Percentiles rank a stretch among this genome's conserved stretches.
Evolutionary conservation across 2,113 vertebrate genomes (phyloP).

Genomic region (Tretioscincus oriximinensis): DNA sequence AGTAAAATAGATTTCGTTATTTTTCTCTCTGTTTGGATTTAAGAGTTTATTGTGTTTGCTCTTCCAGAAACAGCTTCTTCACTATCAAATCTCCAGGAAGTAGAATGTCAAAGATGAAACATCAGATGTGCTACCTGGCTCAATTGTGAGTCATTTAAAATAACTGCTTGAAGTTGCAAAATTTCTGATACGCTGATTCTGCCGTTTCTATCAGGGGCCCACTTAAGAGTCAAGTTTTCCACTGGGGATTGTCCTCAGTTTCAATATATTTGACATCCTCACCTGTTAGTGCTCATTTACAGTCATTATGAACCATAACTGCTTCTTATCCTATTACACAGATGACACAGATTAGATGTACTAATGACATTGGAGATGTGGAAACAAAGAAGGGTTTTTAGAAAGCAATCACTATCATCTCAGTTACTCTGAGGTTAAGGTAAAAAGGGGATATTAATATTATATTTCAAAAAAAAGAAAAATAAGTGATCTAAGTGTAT

Average conservation of each 20-base stretch:
- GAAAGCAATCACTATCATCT: slow-evolving; percentile 11
- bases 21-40: background rate
- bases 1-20: background rate
- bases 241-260: slow-evolving; percentile 48
- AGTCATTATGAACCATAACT: slow-evolving; percentile 64
- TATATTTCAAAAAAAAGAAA: background rate
- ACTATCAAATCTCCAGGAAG: slow-evolving; percentile 30
- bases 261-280: slow-evolving; percentile 63
- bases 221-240: slow-evolving; percentile 47
- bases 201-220: slow-evolving; percentile 24
- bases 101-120: slow-evolving; percentile 33
- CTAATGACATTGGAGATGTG: slow-evolving; percentile 39
- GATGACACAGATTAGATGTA: slow-evolving; percentile 62
- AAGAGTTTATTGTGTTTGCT: slow-evolving; percentile 5
- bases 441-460: background rate
- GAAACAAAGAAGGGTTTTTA: slow-evolving; percentile 36
- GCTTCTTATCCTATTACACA: slow-evolving; percentile 62
- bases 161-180: slow-evolving; percentile 21
- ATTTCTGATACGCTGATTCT: slow-evolving; percentile 30
- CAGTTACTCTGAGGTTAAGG: background rate
- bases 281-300: slow-evolving; percentile 63
- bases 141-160: slow-evolving; percentile 19
- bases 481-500: too few relatives aligned
- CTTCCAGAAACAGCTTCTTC: slow-evolving; percentile 22
- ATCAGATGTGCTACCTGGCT: slow-evolving; percentile 6